Base-by-base conservation (phyloP, 1,140 invertebrate genomes). In the Neodiprion fabricii region DNA sequence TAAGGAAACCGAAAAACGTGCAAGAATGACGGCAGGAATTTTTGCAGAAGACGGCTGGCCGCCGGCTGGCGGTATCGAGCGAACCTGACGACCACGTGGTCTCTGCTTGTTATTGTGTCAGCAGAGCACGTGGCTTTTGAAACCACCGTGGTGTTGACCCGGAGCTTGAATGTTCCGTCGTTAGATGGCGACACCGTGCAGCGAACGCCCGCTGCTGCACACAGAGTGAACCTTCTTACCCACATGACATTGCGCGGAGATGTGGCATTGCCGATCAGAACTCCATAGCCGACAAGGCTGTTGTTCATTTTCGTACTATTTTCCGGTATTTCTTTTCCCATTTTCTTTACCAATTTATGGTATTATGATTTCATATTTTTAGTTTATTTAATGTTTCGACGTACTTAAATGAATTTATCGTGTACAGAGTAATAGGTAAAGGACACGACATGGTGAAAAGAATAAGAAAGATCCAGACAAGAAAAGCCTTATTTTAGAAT, bases 41-140 rank as follows among this genome's bases (percentile, higher is more conserved):
- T 1, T 40, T 5, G 2, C 1, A 40, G 2, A 40, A 40, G 28
- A 40, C 28, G 28, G 28, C 28, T 40, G 2, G 53, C 9, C 11
- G 53, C 53, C n/a, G 53, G n/a, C 53, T 61, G 53, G 53, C 53
- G 53, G n/a, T 61, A 61, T 61, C 53, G 53, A 61, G n/a, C 53
- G 53, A 61, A 17, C 9, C 28, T 5, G 4, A 17, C 11, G 8
- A 61, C 53, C 53, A 61, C 53, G 53, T 61, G 53, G 53, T 61
- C 11, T 61, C 53, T 14, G 53, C 53, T 61, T 61, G 53, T 61
- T 61, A 17, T 61, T 61, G 53, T 61, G 53, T 61, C 53, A 61
- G 53, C 53, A 14, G 53, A 61, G 53, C 53, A 61, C 53, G 53
- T 61, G 53, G 53, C 53, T 61, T 9, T 61, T 61, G 11, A 61